Evolutionary conservation across 2,888 invertebrate genomes (phyloP).

Genomic region (Amphiduros pacificus): DNA sequence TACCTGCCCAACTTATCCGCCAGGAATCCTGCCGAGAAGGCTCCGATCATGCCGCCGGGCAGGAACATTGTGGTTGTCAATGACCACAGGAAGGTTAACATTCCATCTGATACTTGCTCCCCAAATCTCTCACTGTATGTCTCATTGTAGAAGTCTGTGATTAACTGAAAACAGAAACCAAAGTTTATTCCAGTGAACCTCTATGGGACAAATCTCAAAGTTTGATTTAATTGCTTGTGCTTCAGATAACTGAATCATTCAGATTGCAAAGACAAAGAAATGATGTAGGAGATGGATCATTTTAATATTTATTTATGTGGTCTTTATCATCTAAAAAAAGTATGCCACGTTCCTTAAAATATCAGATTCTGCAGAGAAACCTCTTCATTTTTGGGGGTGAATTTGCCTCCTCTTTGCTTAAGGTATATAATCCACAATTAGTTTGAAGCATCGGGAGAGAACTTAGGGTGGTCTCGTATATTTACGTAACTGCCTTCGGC

Average conservation of each 20-base stretch:
- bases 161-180: constrained; percentile 29
- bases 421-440: too few species aligned
- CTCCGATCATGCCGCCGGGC: constrained; percentile 98
- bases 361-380: too few species aligned
- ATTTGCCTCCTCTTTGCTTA: too few species aligned
- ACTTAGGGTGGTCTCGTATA: too few species aligned
- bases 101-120: constrained; percentile 16
- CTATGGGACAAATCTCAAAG: not conserved
- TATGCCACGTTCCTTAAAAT: too few species aligned
- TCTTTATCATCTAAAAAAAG: not conserved
- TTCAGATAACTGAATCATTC: too few species aligned
- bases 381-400: too few species aligned
- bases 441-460: too few species aligned
- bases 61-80: constrained; percentile 80
- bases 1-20: constrained; percentile 90
- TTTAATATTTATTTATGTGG: not conserved
- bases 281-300: not conserved
- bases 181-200: not conserved
- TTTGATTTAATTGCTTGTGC: not conserved
- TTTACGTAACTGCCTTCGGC: too few species aligned
- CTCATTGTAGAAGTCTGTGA: constrained; percentile 67
- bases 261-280: not conserved
- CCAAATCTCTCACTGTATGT: constrained; percentile 65
- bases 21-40: constrained; percentile 93
- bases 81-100: constrained; percentile 67